Conservation (phyloP, 2,888 invertebrate genomes). For the Drosophila mercatorum region DNA sequence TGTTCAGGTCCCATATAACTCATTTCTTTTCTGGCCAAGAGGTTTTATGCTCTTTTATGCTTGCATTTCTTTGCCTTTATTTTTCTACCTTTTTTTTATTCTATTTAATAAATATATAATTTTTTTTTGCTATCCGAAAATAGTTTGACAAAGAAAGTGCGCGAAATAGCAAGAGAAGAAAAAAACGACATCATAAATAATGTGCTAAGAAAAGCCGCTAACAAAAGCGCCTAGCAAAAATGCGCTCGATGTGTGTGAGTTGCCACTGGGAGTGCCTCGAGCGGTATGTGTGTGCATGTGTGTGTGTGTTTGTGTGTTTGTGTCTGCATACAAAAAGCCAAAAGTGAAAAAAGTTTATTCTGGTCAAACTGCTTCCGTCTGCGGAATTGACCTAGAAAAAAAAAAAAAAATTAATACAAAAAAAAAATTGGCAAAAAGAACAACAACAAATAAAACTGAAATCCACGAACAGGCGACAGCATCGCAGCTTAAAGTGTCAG, state of each 20-base stretch:
- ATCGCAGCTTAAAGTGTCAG: constrained; percentile 63
- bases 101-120: constrained; percentile 1
- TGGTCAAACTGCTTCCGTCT: constrained; percentile 75
- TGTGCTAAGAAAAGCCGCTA: constrained; percentile 71
- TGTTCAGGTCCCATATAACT: constrained; percentile 43
- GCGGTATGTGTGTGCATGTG: constrained; percentile 1
- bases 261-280: constrained; percentile 28
- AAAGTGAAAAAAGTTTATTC: constrained; percentile 72
- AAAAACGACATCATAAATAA: constrained; percentile 62
- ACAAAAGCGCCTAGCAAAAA: constrained; percentile 60
- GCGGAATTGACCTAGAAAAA: constrained; percentile 73
- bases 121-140: constrained; percentile 45
- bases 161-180: constrained; percentile 38
- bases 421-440: constrained; percentile 19
- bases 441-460: constrained; percentile 42
- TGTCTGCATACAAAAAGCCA: constrained; percentile 47
- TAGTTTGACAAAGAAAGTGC: constrained; percentile 68
- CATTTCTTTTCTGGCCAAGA: constrained; percentile 29
- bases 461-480: constrained; percentile 39
- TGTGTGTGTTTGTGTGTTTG: constrained; percentile 1
- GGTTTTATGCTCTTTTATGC: constrained; percentile 41
- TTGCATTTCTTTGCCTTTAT: constrained; percentile 42
- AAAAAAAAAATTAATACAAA: constrained; percentile 71
- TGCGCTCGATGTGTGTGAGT: constrained; percentile 23
- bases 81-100: constrained; percentile 10